Conservation (phyloP, 1,140 invertebrate genomes). For the Cryptotermes secundus region DNA sequence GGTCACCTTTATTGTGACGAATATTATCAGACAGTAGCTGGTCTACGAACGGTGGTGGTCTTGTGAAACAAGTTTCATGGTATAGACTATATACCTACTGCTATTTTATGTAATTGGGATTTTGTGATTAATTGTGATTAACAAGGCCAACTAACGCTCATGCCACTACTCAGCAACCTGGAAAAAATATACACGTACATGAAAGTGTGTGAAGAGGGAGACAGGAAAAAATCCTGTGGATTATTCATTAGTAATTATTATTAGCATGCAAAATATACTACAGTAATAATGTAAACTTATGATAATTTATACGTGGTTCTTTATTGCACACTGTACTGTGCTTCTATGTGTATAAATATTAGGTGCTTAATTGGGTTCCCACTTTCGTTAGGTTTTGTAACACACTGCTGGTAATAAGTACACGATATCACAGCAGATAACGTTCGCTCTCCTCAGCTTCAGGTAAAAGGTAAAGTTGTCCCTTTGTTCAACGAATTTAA, state of each 20-base stretch:
- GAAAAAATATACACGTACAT: not conserved
- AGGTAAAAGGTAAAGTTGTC: no score
- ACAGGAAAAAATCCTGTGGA: not conserved
- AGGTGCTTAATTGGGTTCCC: no score
- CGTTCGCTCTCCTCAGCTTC: no score
- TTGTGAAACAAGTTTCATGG: not conserved
- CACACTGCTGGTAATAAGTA: no score
- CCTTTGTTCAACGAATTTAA: no score
- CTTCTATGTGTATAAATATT: no score
- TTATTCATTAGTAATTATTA: slow-evolving; percentile 5
- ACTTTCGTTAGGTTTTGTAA: no score
- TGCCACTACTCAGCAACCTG: not conserved
- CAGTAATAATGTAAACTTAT: not conserved
- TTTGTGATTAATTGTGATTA: slow-evolving; percentile 17
- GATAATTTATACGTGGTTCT: not conserved
- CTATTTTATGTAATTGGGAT: slow-evolving; percentile 12
- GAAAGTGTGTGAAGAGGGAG: not conserved
- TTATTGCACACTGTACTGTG: no score
- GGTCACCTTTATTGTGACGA: no score
- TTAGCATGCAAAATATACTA: not conserved
- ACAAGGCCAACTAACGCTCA: not conserved
- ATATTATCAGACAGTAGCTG: not conserved
- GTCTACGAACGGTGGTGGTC: not conserved
- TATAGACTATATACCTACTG: not conserved
- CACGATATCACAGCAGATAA: no score